phyloP scores from a whole-genome alignment of 2,113 vertebrate species.

The Protobothrops flavoviridis region DNA sequence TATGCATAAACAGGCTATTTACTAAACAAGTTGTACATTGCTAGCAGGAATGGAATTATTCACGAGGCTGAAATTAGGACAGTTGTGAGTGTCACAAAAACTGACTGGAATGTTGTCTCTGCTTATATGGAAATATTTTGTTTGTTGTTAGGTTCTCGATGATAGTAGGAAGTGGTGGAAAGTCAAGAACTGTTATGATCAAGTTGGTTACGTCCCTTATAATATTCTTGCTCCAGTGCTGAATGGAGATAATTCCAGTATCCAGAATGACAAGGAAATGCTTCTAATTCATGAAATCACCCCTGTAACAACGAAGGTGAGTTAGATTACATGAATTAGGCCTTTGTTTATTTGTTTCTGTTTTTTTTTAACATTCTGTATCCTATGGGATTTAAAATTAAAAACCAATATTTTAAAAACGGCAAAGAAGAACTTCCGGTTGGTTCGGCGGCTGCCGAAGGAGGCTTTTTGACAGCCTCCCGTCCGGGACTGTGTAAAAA shows the following conservation, averaged over 20 bases:
- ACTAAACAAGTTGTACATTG: not conserved
- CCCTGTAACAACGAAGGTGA: not conserved
- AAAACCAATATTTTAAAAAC: not conserved
- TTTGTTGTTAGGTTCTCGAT: slow-evolving; percentile 48
- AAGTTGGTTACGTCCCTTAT: slow-evolving; percentile 62
- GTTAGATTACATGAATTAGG: not conserved
- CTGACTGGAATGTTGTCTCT: not conserved
- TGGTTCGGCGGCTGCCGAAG: no score
- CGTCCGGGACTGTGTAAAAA: no score
- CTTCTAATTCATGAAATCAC: not conserved
- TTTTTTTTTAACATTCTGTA: not conserved
- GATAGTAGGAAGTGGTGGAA: slow-evolving; percentile 69
- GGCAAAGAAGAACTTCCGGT: no score
- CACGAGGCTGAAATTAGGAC: not conserved
- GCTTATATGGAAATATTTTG: not conserved
- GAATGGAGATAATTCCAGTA: not conserved
- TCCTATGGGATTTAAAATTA: not conserved
- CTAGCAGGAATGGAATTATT: not conserved
- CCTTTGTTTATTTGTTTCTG: not conserved
- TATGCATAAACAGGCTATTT: not conserved
- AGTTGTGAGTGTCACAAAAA: not conserved
- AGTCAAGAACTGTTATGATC: slow-evolving; percentile 44
- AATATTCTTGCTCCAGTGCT: slow-evolving; percentile 55
- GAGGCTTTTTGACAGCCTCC: no score
- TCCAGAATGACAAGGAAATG: not conserved